Evolutionary conservation across 2,113 vertebrate genomes (phyloP).

Genomic region (Myotis lucifugus): DNA sequence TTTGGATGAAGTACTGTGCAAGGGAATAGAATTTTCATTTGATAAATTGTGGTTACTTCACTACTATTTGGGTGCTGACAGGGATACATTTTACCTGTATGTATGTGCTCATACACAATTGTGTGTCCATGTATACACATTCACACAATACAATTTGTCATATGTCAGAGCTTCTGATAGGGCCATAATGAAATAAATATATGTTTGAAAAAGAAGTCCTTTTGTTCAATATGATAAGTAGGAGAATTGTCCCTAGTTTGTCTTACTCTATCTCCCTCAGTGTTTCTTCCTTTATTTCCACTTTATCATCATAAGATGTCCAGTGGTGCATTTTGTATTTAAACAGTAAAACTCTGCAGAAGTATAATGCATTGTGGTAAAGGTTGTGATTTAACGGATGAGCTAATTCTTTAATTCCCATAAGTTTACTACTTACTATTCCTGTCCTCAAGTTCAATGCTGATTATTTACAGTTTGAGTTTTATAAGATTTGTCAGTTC

Average conservation of each 20-base stretch:
- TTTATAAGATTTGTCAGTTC: neutral
- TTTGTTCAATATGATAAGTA: neutral
- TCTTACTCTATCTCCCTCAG: neutral
- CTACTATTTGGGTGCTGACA: neutral
- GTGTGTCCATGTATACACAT: neutral
- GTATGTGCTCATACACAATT: neutral
- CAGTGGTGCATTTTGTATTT: neutral
- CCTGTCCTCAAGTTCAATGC: neutral
- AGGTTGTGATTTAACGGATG: neutral
- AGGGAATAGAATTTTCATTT: slow-evolving; percentile 53
- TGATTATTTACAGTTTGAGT: neutral
- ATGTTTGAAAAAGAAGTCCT: neutral
- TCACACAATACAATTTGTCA: neutral
- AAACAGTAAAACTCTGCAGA: neutral
- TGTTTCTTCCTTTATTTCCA: neutral
- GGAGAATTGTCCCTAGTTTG: neutral
- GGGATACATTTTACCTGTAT: neutral
- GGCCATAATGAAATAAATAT: neutral
- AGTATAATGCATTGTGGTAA: neutral
- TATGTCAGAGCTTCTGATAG: neutral
- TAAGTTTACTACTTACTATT: neutral
- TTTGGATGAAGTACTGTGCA: slow-evolving; percentile 12
- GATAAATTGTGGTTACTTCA: neutral
- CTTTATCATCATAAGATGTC: neutral
- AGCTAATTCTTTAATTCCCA: neutral